Conservation (phyloP, 2,888 invertebrate genomes). For the Sympetrum striolatum region DNA sequence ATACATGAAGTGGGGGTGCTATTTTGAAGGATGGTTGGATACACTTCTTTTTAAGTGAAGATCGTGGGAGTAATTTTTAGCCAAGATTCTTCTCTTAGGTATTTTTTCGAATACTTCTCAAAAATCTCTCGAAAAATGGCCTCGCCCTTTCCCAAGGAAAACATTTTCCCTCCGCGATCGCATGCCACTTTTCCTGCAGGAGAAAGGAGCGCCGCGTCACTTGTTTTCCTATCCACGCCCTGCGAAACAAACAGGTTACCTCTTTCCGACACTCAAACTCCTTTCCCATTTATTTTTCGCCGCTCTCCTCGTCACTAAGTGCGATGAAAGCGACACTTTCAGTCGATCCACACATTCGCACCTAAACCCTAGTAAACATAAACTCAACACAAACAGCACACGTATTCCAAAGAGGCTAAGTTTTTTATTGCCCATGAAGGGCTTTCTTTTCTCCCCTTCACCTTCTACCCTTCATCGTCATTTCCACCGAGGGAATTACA, state of each 20-base stretch:
- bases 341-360: not conserved
- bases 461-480: not conserved
- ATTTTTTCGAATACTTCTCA: no score
- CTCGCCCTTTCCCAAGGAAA: not conserved
- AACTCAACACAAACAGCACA: not conserved
- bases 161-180: not conserved
- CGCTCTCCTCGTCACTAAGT: not conserved
- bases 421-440: not conserved
- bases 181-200: not conserved
- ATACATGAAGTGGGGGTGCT: no score
- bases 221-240: not conserved
- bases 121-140: no score
- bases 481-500: not conserved
- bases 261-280: not conserved
- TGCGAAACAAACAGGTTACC: not conserved
- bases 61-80: no score
- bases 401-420: not conserved
- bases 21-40: no score
- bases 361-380: not conserved
- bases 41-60: no score
- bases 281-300: not conserved
- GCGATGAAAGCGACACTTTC: not conserved
- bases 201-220: not conserved
- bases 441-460: not conserved
- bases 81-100: no score